Evolutionary conservation across 2,888 invertebrate species (phyloP).

Genomic region (Aproaerema taeniolella): DNA sequence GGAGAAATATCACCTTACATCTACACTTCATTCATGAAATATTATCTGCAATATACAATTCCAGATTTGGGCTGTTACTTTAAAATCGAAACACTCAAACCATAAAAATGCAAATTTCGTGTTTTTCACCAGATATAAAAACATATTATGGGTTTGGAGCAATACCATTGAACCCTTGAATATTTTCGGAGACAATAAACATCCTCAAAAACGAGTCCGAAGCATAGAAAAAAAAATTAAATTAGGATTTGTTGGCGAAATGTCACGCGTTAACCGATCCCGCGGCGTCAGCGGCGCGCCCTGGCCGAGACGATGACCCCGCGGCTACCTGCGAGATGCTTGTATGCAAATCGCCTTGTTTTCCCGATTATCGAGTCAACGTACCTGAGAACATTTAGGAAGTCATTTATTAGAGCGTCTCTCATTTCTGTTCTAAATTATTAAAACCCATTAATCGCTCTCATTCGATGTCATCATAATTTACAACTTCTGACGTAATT

Average conservation of each 20-base stretch:
- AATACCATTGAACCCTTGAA: slow-evolving; percentile 28
- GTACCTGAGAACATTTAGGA: slow-evolving; percentile 48
- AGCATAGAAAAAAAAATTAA: slow-evolving; percentile 34
- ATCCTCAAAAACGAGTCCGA: slow-evolving; percentile 13
- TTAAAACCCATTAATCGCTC: too few relatives aligned
- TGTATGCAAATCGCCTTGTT: slow-evolving; percentile 67
- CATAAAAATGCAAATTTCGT: slow-evolving; percentile 9
- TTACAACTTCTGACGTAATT: too few relatives aligned
- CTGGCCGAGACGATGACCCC: slow-evolving; percentile 68
- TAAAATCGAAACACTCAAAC: too few relatives aligned
- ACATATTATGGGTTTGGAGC: slow-evolving; percentile 24
- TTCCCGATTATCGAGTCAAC: slow-evolving; percentile 55
- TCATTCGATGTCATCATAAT: too few relatives aligned
- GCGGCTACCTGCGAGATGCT: slow-evolving; percentile 61
- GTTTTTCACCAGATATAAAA: slow-evolving; percentile 19
- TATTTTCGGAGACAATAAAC: slow-evolving; percentile 5
- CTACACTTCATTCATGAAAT: too few relatives aligned
- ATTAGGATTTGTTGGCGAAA: slow-evolving; percentile 55
- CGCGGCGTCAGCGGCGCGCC: slow-evolving; percentile 43
- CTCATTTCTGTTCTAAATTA: slow-evolving; percentile 6
- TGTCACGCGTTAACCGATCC: slow-evolving; percentile 53
- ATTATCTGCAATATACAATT: too few relatives aligned
- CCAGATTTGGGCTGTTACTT: too few relatives aligned
- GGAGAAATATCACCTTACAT: too few relatives aligned
- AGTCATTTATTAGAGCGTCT: slow-evolving; percentile 56